phyloP scores from a whole-genome alignment of 2,888 invertebrate genomes.

The Callyntrura guangdongensis region DNA sequence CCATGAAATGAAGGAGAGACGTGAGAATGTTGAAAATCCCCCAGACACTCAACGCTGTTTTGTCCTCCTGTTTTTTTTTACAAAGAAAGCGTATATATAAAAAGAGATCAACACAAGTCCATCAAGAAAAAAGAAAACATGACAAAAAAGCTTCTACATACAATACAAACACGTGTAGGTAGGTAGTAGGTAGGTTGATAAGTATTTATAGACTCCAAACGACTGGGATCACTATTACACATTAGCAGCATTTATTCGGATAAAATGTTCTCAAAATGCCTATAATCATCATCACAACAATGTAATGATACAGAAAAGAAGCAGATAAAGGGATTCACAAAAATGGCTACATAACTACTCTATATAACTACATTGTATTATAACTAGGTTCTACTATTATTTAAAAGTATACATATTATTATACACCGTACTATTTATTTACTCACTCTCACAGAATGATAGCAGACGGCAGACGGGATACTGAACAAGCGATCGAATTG shows the following conservation, averaged over 20 bases:
- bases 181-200: background rate
- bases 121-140: background rate
- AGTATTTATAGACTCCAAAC: background rate
- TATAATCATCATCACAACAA: background rate
- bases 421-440: too few species aligned
- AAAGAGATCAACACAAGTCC: conserved; percentile 30
- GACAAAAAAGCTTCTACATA: background rate
- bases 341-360: background rate
- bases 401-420: background rate
- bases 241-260: too few species aligned
- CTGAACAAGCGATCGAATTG: conserved; percentile 31
- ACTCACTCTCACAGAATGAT: background rate
- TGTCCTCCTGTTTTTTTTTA: conserved; percentile 76
- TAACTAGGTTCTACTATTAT: too few species aligned
- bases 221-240: background rate
- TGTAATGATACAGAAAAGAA: background rate
- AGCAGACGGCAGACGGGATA: background rate
- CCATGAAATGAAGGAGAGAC: conserved; percentile 79
- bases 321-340: background rate
- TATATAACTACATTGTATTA: background rate
- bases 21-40: conserved; percentile 80
- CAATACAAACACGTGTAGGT: too few species aligned
- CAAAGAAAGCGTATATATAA: background rate
- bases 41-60: conserved; percentile 78
- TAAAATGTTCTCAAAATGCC: background rate